Base-by-base conservation (phyloP, 2,888 invertebrate species). In the Rhyacophila evoluta region DNA sequence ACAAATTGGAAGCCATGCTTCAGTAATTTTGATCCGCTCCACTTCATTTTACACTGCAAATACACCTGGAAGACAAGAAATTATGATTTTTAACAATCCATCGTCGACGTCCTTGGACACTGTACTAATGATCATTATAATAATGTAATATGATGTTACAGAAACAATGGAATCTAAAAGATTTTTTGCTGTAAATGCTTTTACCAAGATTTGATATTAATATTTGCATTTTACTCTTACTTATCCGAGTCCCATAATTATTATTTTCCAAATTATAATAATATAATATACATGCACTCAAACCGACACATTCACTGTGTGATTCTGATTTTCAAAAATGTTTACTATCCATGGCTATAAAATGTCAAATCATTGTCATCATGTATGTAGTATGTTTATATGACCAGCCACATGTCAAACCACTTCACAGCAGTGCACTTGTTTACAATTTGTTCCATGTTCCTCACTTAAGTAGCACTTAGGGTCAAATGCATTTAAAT, bases 1-100 rank as follows among this genome's bases (percentile, higher is more conserved):
- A 94, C 83, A 85, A 95, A 93, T 88, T 99, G 98, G 74, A 97
- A 87, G n/a, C 94, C 92, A 85, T 97, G 97, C 75, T 94, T 93
- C 71, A 97, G 87, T 77, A 99, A 91, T 85, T 93, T 94, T 74
- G 95, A 94, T 19, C 94, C 93, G 78, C 92, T 91, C 94, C 96
- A 96, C 11, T 92, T 93, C 88, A 97, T 92, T 72, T 97, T 92
- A 70, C 94, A 91, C 86, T 98, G 97, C 25, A 98, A 89, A 87
- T 98, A 98, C 82, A 98, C 91, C 97, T 95, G 88, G 6, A 87
- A n/a, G n/a, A 87, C 77, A 67, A 15, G n/a, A 5, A 33, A 1
- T 29, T n/a, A 29, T 25, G 38, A 36, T 19, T 28, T 68, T 73
- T 28, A 36, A 29, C 12, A 70, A n/a, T n/a, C n/a, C n/a, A n/a